Conservation (phyloP, 2,888 invertebrate genomes). For the Latrodectus hesperus region DNA sequence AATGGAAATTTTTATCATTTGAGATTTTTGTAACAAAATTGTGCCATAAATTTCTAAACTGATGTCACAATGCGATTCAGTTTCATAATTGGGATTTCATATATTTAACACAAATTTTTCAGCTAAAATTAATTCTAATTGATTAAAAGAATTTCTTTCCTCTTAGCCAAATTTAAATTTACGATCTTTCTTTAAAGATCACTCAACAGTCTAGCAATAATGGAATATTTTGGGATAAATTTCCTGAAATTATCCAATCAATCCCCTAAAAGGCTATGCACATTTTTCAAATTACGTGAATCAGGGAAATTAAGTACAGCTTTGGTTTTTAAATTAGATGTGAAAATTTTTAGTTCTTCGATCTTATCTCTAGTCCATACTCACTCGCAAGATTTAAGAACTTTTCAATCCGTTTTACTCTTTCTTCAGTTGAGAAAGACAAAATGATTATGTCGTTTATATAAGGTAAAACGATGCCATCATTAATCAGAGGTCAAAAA, state of each 20-base stretch:
- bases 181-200: constrained; percentile 8
- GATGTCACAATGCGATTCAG: constrained; percentile 21
- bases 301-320: constrained; percentile 7
- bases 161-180: constrained; percentile 7
- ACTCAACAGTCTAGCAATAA: constrained; percentile 31
- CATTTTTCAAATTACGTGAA: neutral
- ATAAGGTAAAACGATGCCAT: constrained; percentile 15
- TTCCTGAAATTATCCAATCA: constrained; percentile 30
- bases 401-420: neutral
- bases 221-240: constrained; percentile 30
- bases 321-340: neutral
- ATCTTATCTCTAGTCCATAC: constrained; percentile 44
- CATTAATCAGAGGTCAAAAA: constrained; percentile 7
- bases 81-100: constrained; percentile 9
- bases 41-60: constrained; percentile 6
- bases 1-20: neutral
- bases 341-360: constrained; percentile 22
- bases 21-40: neutral
- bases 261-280: constrained; percentile 5
- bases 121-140: constrained; percentile 7
- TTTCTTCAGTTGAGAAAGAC: constrained; percentile 2
- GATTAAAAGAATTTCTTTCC: constrained; percentile 1
- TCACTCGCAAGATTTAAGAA: constrained; percentile 10
- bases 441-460: constrained; percentile 29
- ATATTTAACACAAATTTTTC: constrained; percentile 7